A percentile compares a stretch with the other conserved stretches of the same genome.
These are phyloP conservation scores for Delia radicum DNA, from an alignment of 1,140 invertebrate genomes.

Conservation along the genomic window DNA sequence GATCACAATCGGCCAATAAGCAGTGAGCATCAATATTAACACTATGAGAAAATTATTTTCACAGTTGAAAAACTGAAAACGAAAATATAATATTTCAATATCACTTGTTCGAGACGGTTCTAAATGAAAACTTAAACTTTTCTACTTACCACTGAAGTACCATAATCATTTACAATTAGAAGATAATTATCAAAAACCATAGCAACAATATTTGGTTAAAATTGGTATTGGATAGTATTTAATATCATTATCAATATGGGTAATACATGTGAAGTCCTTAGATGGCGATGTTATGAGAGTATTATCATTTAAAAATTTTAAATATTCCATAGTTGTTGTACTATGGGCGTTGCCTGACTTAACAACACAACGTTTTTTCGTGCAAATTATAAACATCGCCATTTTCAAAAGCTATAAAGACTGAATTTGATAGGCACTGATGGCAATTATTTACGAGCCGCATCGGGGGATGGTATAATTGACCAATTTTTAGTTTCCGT, in stretches of 20 bases:
- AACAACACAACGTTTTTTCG: conserved; percentile 14
- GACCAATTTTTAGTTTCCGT: conserved; percentile 34
- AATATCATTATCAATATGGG: not conserved
- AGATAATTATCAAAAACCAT: conserved; percentile 31
- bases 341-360: not conserved
- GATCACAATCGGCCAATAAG: conserved; percentile 29
- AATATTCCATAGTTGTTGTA: too few species aligned
- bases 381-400: conserved; percentile 35
- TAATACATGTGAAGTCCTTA: not conserved
- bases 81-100: not conserved
- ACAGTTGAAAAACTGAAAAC: conserved; percentile 8
- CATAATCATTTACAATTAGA: conserved; percentile 32
- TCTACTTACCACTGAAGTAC: conserved; percentile 34
- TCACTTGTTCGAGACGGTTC: too few species aligned
- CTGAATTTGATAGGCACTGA: conserved; percentile 26
- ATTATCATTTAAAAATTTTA: conserved; percentile 22
- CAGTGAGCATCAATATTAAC: not conserved
- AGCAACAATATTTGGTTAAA: conserved; percentile 33
- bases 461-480: conserved; percentile 26
- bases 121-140: not conserved
- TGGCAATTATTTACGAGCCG: conserved; percentile 31
- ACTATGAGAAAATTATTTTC: not conserved
- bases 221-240: conserved; percentile 3
- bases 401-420: conserved; percentile 34
- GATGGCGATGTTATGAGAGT: conserved; percentile 37